phyloP scores from a whole-genome alignment of 2,113 vertebrate species.

The Bambusicola thoracicus region DNA sequence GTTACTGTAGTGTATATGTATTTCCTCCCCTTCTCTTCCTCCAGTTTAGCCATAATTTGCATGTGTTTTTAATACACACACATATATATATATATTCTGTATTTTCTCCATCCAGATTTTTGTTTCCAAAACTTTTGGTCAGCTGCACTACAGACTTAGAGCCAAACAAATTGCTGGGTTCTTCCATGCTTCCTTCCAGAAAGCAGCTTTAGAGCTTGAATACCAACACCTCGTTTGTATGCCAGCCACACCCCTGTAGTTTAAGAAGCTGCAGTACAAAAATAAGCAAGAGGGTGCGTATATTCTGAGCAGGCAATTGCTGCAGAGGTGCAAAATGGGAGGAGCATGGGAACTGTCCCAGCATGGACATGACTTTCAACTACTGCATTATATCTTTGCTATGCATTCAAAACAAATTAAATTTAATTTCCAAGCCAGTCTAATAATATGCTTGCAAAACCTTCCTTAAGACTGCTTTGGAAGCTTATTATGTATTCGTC shows the following conservation, averaged over 20 bases:
- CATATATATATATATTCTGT: conserved; percentile 44
- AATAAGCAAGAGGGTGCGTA: background rate
- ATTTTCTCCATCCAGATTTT: conserved; percentile 47
- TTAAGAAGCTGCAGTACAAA: background rate
- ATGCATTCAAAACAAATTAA: background rate
- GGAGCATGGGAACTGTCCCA: background rate
- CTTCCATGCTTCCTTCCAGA: conserved; percentile 59
- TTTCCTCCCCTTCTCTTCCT: conserved; percentile 21
- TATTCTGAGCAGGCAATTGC: background rate
- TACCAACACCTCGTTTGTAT: background rate
- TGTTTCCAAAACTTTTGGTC: conserved; percentile 52
- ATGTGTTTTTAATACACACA: conserved; percentile 56
- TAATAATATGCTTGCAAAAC: background rate
- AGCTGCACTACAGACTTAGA: conserved; percentile 22
- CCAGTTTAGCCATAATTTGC: background rate
- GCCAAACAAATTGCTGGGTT: conserved; percentile 56
- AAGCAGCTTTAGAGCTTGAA: conserved; percentile 21
- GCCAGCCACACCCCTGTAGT: background rate
- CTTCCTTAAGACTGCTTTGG: background rate
- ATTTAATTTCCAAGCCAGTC: background rate
- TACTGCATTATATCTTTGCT: background rate
- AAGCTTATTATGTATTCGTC: background rate
- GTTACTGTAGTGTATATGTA: background rate
- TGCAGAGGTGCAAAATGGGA: background rate
- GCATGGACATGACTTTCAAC: background rate